Conservation (phyloP, 2,113 vertebrate genomes). For the Malaclemys terrapin region DNA sequence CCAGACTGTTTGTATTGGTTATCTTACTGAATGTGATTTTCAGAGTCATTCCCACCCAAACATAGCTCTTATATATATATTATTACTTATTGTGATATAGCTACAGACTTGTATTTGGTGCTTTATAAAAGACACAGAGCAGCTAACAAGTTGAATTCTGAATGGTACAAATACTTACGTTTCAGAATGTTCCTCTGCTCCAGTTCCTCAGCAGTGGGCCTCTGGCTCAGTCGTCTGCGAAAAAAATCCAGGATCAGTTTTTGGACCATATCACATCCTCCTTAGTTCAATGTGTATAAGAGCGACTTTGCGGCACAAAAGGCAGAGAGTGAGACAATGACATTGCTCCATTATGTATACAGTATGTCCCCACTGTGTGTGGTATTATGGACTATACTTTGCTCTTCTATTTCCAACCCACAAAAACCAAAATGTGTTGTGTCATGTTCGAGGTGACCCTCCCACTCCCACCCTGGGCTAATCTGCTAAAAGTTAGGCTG, state of each 20-base stretch:
- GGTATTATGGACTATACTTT: slow-evolving; percentile 42
- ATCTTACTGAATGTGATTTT: background rate
- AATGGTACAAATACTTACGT: slow-evolving; percentile 86
- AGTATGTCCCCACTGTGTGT: slow-evolving; percentile 22
- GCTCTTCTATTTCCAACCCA: slow-evolving; percentile 70
- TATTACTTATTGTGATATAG: background rate
- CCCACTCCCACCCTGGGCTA: slow-evolving; percentile 63
- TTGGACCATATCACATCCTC: slow-evolving; percentile 83
- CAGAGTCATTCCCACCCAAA: background rate
- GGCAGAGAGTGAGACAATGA: slow-evolving; percentile 21
- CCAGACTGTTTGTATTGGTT: background rate
- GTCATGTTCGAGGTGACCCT: slow-evolving; percentile 65
- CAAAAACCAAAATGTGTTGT: slow-evolving; percentile 54
- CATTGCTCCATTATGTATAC: slow-evolving; percentile 72
- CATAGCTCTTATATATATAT: background rate
- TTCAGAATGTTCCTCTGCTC: slow-evolving; percentile 99
- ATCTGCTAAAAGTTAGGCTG: slow-evolving; percentile 55
- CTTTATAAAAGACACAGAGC: background rate
- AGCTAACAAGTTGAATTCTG: background rate
- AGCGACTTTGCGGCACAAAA: slow-evolving; percentile 30
- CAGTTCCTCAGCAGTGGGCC: slow-evolving; percentile 96
- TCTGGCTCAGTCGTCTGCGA: slow-evolving; percentile 96
- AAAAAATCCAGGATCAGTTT: slow-evolving; percentile 85
- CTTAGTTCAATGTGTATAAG: slow-evolving; percentile 42
- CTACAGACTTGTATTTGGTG: background rate